Evolutionary conservation across 2,797 vertebrate genomes (phyloP).

Genomic region (Malacoraja senta): DNA sequence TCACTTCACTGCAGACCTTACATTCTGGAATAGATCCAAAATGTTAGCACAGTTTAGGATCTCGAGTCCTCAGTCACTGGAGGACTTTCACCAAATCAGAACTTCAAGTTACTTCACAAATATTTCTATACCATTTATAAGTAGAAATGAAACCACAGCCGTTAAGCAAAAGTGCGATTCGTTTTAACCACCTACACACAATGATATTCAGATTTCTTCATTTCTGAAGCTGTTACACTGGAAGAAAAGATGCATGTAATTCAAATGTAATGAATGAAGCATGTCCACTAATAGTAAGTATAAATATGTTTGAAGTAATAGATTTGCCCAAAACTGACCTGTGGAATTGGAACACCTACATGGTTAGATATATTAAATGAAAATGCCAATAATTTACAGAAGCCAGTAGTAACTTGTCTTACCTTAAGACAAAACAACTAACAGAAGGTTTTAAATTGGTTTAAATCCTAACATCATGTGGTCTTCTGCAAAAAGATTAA

Average conservation of each 20-base stretch:
- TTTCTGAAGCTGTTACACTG: neutral
- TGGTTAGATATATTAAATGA: neutral
- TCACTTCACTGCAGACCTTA: neutral
- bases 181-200: neutral
- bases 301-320: neutral
- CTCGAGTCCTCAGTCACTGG: neutral
- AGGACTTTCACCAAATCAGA: neutral
- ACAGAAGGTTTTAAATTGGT: neutral
- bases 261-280: neutral
- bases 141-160: neutral
- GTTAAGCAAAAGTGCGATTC: neutral
- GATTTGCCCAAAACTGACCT: neutral
- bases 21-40: neutral
- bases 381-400: neutral
- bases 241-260: neutral
- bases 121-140: neutral
- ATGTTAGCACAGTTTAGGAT: neutral
- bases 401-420: neutral
- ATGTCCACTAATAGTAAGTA: neutral
- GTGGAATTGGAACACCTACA: neutral
- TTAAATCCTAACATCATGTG: neutral
- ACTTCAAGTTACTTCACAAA: constrained; percentile 7
- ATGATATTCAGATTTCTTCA: neutral
- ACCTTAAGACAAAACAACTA: constrained; percentile 22
- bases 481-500: constrained; percentile 40